Evolutionary conservation across 2,113 vertebrate genomes (phyloP).

Genomic region (Meleagris gallopavo): DNA sequence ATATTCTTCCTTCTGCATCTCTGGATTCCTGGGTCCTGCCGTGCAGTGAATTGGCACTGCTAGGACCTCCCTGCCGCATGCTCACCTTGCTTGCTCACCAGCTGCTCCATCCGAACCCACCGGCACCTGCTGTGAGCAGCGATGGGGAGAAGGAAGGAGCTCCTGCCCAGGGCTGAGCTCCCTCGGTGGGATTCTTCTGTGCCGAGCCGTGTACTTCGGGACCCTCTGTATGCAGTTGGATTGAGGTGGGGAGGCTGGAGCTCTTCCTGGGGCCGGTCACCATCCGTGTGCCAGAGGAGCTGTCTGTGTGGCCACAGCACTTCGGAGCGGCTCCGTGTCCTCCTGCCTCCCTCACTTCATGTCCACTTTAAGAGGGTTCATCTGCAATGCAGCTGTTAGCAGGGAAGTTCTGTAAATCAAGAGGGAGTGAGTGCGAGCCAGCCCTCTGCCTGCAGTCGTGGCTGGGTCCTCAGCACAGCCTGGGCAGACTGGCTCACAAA

Average conservation of each 20-base stretch:
- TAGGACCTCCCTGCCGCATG: neutral
- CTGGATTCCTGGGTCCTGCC: conserved; percentile 26
- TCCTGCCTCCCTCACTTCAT: conserved; percentile 22
- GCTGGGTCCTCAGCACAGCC: neutral
- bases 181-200: neutral
- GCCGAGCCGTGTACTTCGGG: neutral
- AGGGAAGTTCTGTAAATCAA: conserved; percentile 73
- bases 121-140: neutral
- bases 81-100: neutral
- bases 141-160: neutral
- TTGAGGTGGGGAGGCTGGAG: neutral
- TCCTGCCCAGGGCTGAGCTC: neutral
- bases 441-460: conserved; percentile 18
- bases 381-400: conserved; percentile 81
- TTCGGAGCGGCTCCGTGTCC: neutral
- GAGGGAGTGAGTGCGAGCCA: conserved; percentile 13
- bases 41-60: conserved; percentile 42
- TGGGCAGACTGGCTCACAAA: conserved; percentile 1
- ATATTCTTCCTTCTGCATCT: conserved; percentile 7
- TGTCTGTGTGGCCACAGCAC: accelerated
- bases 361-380: conserved; percentile 77
- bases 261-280: neutral
- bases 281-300: neutral
- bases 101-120: neutral
- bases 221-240: neutral